A percentile compares a stretch with the other conserved stretches of the same genome.
These are phyloP conservation scores for Shinisaurus crocodilurus DNA, from an alignment of 2,113 vertebrate species.

Conservation along the genomic window DNA sequence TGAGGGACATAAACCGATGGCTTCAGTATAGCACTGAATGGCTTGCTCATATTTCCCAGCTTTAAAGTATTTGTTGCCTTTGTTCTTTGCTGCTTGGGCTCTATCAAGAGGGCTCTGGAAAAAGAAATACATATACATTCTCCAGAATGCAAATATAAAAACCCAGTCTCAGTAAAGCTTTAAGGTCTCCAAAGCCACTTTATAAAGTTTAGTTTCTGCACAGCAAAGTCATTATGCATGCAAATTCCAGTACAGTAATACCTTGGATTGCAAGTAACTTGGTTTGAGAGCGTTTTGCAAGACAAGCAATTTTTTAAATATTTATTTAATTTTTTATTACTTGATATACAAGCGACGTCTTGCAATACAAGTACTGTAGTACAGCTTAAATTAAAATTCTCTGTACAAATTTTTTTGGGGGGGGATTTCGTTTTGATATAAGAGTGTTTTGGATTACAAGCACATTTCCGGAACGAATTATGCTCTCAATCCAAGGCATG, in stretches of 20 bases:
- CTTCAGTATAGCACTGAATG: constrained; percentile 98
- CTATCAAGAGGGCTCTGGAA: constrained; percentile 91
- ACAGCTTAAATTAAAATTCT: too few relatives aligned
- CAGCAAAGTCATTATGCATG: background rate
- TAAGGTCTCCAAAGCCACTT: background rate
- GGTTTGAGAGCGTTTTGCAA: too few relatives aligned
- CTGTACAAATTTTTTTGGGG: too few relatives aligned
- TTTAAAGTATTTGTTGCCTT: constrained; percentile 99
- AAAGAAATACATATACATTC: constrained; percentile 29
- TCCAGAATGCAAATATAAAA: constrained; percentile 31
- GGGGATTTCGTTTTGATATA: too few relatives aligned
- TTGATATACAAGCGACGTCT: too few relatives aligned
- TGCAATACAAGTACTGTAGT: too few relatives aligned
- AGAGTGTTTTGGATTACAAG: too few relatives aligned
- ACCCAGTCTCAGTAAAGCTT: background rate
- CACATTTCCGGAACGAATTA: too few relatives aligned
- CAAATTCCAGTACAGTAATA: background rate
- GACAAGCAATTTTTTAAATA: too few relatives aligned
- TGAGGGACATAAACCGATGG: constrained; percentile 90
- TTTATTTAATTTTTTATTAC: too few relatives aligned
- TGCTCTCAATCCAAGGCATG: too few relatives aligned
- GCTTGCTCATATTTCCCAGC: constrained; percentile 95
- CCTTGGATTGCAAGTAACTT: too few relatives aligned
- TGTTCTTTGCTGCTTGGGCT: constrained; percentile 97
- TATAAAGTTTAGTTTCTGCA: background rate